A percentile compares a stretch with the other conserved stretches of the same genome.
These are phyloP conservation scores for Drosophila grimshawi DNA, from an alignment of 1,140 invertebrate genomes.

Conservation along the genomic window DNA sequence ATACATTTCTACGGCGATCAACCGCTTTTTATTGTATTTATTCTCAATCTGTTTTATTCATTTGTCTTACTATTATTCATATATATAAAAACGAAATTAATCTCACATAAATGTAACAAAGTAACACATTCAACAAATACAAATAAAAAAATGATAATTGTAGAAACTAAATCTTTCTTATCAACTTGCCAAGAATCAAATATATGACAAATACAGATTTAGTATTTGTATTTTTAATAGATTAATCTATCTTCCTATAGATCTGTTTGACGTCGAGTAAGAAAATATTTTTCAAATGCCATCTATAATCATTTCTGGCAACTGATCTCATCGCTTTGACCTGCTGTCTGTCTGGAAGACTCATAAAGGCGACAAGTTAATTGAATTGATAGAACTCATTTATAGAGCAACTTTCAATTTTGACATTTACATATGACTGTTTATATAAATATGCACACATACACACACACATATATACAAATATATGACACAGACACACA, in stretches of 20 bases:
- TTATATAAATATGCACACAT: neutral
- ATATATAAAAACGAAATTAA: too few relatives aligned
- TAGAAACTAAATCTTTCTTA: too few relatives aligned
- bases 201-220: too few relatives aligned
- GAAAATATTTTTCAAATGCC: neutral
- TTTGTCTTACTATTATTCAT: too few relatives aligned
- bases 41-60: too few relatives aligned
- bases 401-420: slow-evolving; percentile 2
- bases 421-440: slow-evolving; percentile 8
- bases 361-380: slow-evolving; percentile 23
- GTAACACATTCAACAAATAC: too few relatives aligned
- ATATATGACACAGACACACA: neutral
- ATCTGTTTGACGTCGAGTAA: neutral
- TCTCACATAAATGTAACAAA: too few relatives aligned
- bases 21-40: too few relatives aligned
- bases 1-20: too few relatives aligned
- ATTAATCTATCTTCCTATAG: neutral
- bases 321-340: slow-evolving; percentile 42
- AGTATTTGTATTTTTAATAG: neutral
- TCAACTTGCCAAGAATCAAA: too few relatives aligned
- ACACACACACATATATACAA: neutral
- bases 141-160: too few relatives aligned
- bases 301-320: slow-evolving; percentile 5
- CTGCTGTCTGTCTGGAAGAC: neutral
- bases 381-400: slow-evolving; percentile 34